These are phyloP conservation scores for Gnathonemus longibarbis DNA, from an alignment of 2,113 vertebrate species.

Conservation along the genomic window DNA sequence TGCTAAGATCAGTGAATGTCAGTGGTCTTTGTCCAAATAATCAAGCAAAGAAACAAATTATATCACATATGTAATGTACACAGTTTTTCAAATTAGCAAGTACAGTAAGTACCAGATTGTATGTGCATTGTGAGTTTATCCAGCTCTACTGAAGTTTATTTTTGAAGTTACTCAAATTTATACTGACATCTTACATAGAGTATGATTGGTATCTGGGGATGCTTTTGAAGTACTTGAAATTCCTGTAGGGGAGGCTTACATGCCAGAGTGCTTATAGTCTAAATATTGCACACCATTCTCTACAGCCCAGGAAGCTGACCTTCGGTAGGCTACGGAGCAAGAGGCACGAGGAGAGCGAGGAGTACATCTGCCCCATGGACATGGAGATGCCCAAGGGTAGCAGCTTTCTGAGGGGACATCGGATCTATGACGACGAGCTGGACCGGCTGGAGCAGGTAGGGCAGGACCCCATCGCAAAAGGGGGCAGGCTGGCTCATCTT, in stretches of 20 bases:
- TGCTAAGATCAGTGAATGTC: background rate
- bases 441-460: constrained; percentile 86
- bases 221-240: background rate
- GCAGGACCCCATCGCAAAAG: background rate
- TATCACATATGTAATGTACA: background rate
- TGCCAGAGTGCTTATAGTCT: background rate
- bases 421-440: constrained; percentile 85
- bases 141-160: background rate
- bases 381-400: constrained; percentile 76
- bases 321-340: constrained; percentile 89
- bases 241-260: background rate
- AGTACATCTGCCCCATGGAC: constrained; percentile 97
- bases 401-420: constrained; percentile 74
- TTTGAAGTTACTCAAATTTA: background rate
- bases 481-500: background rate
- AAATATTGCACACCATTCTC: background rate
- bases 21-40: background rate
- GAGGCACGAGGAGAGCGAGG: constrained; percentile 85
- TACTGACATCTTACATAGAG: background rate
- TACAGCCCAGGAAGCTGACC: constrained; percentile 82
- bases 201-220: background rate
- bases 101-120: background rate
- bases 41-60: background rate
- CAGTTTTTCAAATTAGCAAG: background rate
- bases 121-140: background rate